A percentile compares a stretch with the other conserved stretches of the same genome.
phyloP scores from a whole-genome alignment of 2,113 vertebrate species.

The Sylvia atricapilla region DNA sequence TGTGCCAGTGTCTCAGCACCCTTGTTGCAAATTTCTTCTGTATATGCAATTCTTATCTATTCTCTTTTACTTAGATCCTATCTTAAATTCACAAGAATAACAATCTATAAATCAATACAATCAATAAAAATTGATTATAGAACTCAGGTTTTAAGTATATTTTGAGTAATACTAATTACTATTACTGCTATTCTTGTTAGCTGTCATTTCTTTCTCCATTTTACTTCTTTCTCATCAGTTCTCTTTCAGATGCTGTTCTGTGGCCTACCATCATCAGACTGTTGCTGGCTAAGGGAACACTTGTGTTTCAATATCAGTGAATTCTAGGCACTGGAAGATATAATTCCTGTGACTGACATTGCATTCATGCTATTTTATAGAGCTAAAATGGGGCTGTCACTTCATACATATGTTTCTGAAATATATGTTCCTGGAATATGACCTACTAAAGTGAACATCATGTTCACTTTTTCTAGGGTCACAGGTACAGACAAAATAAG shows the following conservation, averaged over 20 bases:
- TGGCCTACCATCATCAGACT: background rate
- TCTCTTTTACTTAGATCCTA: background rate
- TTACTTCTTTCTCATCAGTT: background rate
- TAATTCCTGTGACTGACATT: background rate
- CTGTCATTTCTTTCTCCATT: background rate
- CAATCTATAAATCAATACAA: too few species aligned
- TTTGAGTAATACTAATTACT: background rate
- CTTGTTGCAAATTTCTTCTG: background rate
- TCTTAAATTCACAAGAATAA: background rate
- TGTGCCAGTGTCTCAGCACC: background rate
- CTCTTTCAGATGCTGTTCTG: background rate
- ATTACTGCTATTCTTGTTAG: background rate
- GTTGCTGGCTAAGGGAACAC: background rate
- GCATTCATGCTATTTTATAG: background rate
- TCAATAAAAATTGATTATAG: background rate
- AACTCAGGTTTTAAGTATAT: background rate
- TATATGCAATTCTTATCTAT: background rate
- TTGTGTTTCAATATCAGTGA: background rate
- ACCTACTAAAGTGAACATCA: background rate
- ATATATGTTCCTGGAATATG: background rate
- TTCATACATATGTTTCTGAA: background rate
- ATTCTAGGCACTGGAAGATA: background rate
- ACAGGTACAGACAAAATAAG: background rate
- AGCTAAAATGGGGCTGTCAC: background rate
- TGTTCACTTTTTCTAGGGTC: background rate